Conservation (phyloP, 2,113 vertebrate species). For the human region GRCh38 chr1:15267501-15268000, state of each 20-base stretch:
- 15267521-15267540: background rate
- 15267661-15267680: background rate
- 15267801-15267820: too few species aligned
- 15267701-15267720: background rate
- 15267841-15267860: too few species aligned
- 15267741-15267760: background rate
- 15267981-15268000: too few species aligned
- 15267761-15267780: too few species aligned
- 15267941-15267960: too few species aligned
- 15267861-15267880: too few species aligned
- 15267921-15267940: too few species aligned
- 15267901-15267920: too few species aligned
- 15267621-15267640: background rate
- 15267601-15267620: background rate
- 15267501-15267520: background rate
- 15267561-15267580: background rate
- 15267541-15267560: background rate
- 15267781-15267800: too few species aligned
- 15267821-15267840: too few species aligned
- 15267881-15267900: too few species aligned
- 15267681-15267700: background rate
- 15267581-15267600: background rate
- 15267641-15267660: background rate
- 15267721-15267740: background rate
- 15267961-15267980: too few species aligned